phyloP scores from a whole-genome alignment of 2,888 invertebrate genomes.

The Drosophila neonasuta region DNA sequence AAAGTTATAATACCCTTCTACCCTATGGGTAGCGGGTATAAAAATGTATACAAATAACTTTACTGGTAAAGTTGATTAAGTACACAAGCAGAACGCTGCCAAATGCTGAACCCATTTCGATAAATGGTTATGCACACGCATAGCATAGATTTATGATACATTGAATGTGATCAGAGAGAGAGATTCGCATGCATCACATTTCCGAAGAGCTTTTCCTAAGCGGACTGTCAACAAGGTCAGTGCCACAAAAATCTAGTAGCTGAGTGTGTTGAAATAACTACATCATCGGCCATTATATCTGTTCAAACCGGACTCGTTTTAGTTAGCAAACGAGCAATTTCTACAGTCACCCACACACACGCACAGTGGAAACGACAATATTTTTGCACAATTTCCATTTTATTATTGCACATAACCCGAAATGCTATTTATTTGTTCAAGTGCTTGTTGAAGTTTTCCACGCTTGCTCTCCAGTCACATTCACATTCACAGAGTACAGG shows the following conservation, averaged over 20 bases:
- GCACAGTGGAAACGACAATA: conserved; percentile 47
- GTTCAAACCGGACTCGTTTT: conserved; percentile 16
- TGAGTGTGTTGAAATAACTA: conserved; percentile 38
- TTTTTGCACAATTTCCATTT: conserved; percentile 74
- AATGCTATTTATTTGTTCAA: conserved; percentile 74
- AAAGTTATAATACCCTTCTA: too few species aligned
- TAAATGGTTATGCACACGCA: conserved; percentile 18
- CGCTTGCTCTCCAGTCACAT: conserved; percentile 30
- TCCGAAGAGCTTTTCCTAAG: conserved; percentile 31
- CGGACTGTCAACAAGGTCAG: conserved; percentile 56
- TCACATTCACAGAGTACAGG: neutral
- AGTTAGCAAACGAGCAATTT: conserved; percentile 43
- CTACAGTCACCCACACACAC: neutral
- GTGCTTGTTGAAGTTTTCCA: conserved; percentile 69
- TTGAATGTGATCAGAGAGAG: conserved; percentile 20
- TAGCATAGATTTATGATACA: neutral
- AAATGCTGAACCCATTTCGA: conserved; percentile 7
- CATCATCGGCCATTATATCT: conserved; percentile 55
- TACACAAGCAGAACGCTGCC: conserved; percentile 5
- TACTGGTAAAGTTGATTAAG: conserved; percentile 19
- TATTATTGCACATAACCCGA: conserved; percentile 74
- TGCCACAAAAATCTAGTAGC: conserved; percentile 4
- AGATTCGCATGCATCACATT: conserved; percentile 25
- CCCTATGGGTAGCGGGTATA: too few species aligned
- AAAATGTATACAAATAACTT: too few species aligned